phyloP scores from a whole-genome alignment of 2,888 invertebrate species.

The Ischnura elegans region DNA sequence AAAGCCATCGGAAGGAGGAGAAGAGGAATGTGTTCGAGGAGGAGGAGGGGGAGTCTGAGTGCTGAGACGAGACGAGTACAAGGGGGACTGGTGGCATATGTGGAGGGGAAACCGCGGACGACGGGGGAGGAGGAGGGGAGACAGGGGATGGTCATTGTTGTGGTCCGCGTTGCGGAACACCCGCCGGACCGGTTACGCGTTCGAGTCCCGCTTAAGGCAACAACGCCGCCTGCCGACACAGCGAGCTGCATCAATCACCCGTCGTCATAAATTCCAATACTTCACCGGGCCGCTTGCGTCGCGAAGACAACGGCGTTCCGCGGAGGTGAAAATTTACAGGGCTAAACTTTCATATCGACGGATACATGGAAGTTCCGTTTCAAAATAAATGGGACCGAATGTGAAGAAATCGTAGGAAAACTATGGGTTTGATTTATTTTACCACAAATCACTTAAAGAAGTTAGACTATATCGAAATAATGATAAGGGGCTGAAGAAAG shows the following conservation, averaged over 20 bases:
- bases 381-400: too few relatives aligned
- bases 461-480: too few relatives aligned
- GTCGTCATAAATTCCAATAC: neutral
- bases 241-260: conserved; percentile 26
- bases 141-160: too few relatives aligned
- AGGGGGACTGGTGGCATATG: neutral
- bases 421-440: too few relatives aligned
- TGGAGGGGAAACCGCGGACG: neutral
- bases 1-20: neutral
- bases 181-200: conserved; percentile 55
- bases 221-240: conserved; percentile 22
- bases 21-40: neutral
- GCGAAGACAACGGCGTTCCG: neutral
- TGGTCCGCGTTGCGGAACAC: conserved; percentile 41
- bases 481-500: too few relatives aligned
- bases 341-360: neutral
- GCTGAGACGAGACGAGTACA: neutral
- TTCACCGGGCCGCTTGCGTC: neutral
- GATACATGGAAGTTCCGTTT: neutral
- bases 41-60: neutral
- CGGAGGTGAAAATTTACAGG: neutral
- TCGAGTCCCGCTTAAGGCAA: conserved; percentile 61
- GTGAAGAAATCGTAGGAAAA: too few relatives aligned
- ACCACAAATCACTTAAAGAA: too few relatives aligned
- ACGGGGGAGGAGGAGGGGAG: neutral